Conservation (phyloP, 2,113 vertebrate genomes). For the Laterallus jamaicensis region DNA sequence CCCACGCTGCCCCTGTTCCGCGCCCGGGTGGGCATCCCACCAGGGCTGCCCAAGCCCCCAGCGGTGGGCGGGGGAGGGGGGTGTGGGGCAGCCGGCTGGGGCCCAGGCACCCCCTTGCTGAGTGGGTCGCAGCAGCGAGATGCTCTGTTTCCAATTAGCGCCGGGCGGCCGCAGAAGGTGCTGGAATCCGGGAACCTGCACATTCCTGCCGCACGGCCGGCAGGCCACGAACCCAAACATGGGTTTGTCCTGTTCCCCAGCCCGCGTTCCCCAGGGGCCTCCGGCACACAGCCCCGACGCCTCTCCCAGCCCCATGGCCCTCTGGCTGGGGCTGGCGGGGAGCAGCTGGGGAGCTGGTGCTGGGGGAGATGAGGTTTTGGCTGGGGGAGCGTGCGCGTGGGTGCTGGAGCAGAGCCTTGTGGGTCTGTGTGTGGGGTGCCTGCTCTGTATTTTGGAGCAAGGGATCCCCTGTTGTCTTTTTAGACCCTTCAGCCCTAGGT, state of each 20-base stretch:
- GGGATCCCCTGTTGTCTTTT: not conserved
- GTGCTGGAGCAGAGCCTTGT: not conserved
- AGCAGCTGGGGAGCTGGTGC: not conserved
- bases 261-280: not conserved
- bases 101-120: constrained; percentile 6
- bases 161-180: constrained; percentile 14
- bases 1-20: rapidly evolving
- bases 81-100: rapidly evolving
- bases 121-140: not conserved
- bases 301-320: not conserved
- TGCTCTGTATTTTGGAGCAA: not conserved
- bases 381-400: not conserved
- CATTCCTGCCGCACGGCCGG: constrained; percentile 41
- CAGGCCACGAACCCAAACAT: constrained; percentile 43
- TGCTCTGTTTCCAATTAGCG: constrained; percentile 68
- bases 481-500: not conserved
- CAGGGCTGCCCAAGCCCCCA: rapidly evolving
- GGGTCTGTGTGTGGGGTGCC: not conserved
- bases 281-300: not conserved
- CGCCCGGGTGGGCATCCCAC: rapidly evolving
- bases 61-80: not conserved
- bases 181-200: constrained; percentile 59
- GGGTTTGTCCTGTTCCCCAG: constrained; percentile 19
- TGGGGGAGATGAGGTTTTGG: not conserved
- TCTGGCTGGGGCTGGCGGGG: not conserved